Conservation (phyloP, 1,140 invertebrate species). For the Camponotus pennsylvanicus region DNA sequence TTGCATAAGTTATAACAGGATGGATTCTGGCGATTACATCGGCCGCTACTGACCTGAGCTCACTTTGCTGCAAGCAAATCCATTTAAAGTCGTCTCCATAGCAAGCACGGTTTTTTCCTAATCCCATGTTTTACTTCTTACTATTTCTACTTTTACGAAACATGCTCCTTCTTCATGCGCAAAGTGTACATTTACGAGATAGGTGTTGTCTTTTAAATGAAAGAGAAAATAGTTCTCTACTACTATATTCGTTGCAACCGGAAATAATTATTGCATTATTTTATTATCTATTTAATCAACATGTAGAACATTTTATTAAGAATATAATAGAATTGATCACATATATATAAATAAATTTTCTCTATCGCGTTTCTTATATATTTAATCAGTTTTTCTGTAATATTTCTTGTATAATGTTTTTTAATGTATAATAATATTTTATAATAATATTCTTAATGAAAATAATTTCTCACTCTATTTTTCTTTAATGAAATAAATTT, state of each 20-base stretch:
- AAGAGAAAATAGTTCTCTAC: conserved; percentile 1
- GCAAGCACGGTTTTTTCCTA: conserved; percentile 43
- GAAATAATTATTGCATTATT: conserved; percentile 8
- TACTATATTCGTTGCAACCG: neutral
- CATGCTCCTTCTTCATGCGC: conserved; percentile 50
- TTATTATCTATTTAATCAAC: neutral
- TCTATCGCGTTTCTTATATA: neutral
- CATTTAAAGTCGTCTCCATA: conserved; percentile 57
- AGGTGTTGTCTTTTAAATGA: conserved; percentile 47
- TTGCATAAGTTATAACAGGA: conserved; percentile 67
- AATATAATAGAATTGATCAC: neutral
- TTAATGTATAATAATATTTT: neutral
- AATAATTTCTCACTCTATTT: neutral
- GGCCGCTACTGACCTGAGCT: conserved; percentile 51
- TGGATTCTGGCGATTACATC: conserved; percentile 60
- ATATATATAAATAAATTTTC: conserved; percentile 12
- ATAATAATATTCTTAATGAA: no score
- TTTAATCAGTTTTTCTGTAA: neutral
- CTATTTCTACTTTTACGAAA: conserved; percentile 53
- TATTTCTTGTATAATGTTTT: no score
- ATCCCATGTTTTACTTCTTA: conserved; percentile 58
- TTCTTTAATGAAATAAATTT: no score
- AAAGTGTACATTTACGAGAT: conserved; percentile 54
- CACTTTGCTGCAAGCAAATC: conserved; percentile 59
- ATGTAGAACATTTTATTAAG: neutral